phyloP scores from a whole-genome alignment of 2,113 vertebrate species.

The Salvelinus fontinalis region DNA sequence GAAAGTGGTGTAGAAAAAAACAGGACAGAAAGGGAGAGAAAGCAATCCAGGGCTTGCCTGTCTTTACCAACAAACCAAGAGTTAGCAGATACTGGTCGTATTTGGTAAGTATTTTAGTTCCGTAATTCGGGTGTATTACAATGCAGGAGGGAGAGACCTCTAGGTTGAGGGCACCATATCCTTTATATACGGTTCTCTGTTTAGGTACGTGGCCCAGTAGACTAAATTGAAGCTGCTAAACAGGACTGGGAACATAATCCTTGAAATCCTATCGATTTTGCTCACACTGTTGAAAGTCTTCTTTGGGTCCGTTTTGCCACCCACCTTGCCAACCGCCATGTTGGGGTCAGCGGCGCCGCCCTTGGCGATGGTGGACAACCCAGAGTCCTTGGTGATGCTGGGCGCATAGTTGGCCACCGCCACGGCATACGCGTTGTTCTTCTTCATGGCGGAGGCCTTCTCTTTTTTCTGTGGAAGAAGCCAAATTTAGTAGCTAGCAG shows the following conservation, averaged over 20 bases:
- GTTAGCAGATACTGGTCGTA: constrained; percentile 88
- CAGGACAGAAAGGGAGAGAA: constrained; percentile 58
- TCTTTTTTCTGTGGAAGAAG: constrained; percentile 88
- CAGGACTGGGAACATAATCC: constrained; percentile 97
- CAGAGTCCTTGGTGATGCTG: constrained; percentile 93
- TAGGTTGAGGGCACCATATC: constrained; percentile 89
- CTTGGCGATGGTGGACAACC: constrained; percentile 94
- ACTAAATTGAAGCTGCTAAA: constrained; percentile 96
- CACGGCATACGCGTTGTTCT: constrained; percentile 97
- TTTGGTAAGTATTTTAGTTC: constrained; percentile 82
- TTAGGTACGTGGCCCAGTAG: constrained; percentile 98
- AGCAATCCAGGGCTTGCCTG: constrained; percentile 65
- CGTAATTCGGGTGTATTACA: constrained; percentile 64
- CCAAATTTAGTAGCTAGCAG: not conserved
- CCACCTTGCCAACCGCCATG: constrained; percentile 79
- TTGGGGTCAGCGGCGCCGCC: constrained; percentile 82
- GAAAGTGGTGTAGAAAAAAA: constrained; percentile 74
- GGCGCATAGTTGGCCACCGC: constrained; percentile 98
- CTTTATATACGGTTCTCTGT: constrained; percentile 92
- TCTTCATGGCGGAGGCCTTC: constrained; percentile 90
- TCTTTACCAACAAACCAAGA: constrained; percentile 74
- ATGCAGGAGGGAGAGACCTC: constrained; percentile 36
- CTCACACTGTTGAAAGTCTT: constrained; percentile 99
- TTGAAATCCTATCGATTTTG: constrained; percentile 98
- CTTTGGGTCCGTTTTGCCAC: constrained; percentile 90